phyloP scores from a whole-genome alignment of 2,113 vertebrate genomes.

The Microtus montanus region DNA sequence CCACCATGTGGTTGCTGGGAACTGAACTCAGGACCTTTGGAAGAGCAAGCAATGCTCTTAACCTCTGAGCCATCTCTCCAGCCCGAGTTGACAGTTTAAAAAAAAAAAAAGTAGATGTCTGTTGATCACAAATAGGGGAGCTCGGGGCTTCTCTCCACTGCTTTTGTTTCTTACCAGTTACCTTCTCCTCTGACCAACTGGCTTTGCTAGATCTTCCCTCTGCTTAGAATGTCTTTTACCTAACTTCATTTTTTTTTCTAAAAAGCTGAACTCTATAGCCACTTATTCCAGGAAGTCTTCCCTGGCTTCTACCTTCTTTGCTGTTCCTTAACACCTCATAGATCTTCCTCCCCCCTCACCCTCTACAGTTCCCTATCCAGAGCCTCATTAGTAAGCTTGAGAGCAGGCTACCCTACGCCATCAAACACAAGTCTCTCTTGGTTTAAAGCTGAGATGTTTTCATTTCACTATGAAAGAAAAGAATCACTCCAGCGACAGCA shows the following conservation, averaged over 20 bases:
- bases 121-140: neutral
- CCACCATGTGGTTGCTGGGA: too few species aligned
- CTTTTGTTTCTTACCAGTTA: neutral
- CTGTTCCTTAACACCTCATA: neutral
- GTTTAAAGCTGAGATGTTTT: neutral
- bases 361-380: neutral
- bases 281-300: constrained; percentile 31
- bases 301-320: neutral
- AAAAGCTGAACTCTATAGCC: neutral
- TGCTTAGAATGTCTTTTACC: neutral
- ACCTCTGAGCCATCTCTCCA: too few species aligned
- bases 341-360: neutral
- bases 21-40: too few species aligned
- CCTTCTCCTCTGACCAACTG: neutral
- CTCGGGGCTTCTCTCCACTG: neutral
- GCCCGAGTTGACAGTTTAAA: neutral
- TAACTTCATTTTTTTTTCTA: neutral
- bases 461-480: neutral
- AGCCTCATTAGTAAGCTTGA: neutral
- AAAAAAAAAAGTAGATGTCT: neutral
- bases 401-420: neutral
- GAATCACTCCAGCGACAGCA: neutral
- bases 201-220: neutral
- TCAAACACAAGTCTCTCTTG: neutral
- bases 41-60: too few species aligned